These are phyloP conservation scores for Ricordea florida DNA, from an alignment of 92 coral and sea anemone genomes.

Conservation along the genomic window DNA sequence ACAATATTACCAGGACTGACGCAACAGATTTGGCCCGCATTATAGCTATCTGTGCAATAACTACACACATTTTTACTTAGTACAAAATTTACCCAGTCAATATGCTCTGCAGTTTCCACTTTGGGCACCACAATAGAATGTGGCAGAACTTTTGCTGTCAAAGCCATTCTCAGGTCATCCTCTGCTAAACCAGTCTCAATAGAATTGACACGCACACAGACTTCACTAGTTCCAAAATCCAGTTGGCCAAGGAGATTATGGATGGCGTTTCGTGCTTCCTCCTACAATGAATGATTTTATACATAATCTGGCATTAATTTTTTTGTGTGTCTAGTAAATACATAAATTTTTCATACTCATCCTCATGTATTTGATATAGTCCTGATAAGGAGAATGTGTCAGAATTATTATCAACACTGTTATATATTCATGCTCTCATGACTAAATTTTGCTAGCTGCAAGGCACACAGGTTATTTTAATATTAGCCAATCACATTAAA, in stretches of 20 bases:
- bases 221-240: conserved; percentile 88
- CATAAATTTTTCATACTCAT: too few relatives aligned
- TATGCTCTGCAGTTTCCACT: conserved; percentile 83
- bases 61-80: neutral
- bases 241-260: conserved; percentile 67
- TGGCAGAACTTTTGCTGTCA: conserved; percentile 75
- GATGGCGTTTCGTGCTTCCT: conserved; percentile 84
- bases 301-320: neutral
- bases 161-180: conserved; percentile 73
- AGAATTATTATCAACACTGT: too few relatives aligned
- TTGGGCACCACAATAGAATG: conserved; percentile 92
- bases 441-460: too few relatives aligned
- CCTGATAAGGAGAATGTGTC: too few relatives aligned
- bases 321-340: too few relatives aligned
- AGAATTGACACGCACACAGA: conserved; percentile 91
- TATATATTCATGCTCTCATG: too few relatives aligned
- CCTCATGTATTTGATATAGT: too few relatives aligned
- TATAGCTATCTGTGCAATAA: neutral
- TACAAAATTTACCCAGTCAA: conserved; percentile 76
- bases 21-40: too few relatives aligned
- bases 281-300: conserved; percentile 26
- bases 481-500: too few relatives aligned
- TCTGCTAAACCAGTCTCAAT: conserved; percentile 84
- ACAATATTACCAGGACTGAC: too few relatives aligned
- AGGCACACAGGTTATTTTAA: too few relatives aligned